A percentile compares a stretch with the other conserved stretches of the same genome.
phyloP scores from a whole-genome alignment of 2,113 vertebrate genomes.

The Nesoenas mayeri region DNA sequence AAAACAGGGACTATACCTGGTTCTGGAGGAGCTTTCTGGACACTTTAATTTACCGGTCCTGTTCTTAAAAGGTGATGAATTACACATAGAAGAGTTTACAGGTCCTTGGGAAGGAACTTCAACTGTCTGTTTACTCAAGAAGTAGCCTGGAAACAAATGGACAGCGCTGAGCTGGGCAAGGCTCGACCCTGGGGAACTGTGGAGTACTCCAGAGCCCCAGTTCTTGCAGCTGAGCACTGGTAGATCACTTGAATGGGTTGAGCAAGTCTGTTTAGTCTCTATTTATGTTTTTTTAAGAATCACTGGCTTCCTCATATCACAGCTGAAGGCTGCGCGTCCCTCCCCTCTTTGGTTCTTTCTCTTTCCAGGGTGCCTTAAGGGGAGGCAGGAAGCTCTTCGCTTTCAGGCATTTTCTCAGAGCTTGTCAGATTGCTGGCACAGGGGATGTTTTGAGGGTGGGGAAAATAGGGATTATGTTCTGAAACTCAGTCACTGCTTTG shows the following conservation, averaged over 20 bases:
- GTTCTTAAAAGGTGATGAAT: conserved; percentile 23
- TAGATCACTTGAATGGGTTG: not conserved
- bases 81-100: conserved; percentile 37
- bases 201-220: not conserved
- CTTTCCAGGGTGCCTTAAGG: conserved; percentile 40
- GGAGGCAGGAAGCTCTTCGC: not conserved
- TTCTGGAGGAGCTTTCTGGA: conserved; percentile 3
- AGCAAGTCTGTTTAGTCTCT: not conserved
- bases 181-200: not conserved
- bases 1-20: not conserved
- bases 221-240: not conserved
- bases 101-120: conserved; percentile 42
- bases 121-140: not conserved
- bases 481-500: not conserved
- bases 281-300: not conserved
- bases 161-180: not conserved
- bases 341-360: not conserved
- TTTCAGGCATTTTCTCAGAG: conserved; percentile 6
- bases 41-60: conserved; percentile 47
- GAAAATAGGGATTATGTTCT: not conserved
- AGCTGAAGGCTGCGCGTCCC: not conserved
- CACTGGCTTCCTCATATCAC: not conserved
- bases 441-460: not conserved
- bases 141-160: not conserved
- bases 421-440: not conserved